Evolutionary conservation across 2,797 vertebrate genomes (phyloP).

Genomic region (Pangasius sanitwongsei): DNA sequence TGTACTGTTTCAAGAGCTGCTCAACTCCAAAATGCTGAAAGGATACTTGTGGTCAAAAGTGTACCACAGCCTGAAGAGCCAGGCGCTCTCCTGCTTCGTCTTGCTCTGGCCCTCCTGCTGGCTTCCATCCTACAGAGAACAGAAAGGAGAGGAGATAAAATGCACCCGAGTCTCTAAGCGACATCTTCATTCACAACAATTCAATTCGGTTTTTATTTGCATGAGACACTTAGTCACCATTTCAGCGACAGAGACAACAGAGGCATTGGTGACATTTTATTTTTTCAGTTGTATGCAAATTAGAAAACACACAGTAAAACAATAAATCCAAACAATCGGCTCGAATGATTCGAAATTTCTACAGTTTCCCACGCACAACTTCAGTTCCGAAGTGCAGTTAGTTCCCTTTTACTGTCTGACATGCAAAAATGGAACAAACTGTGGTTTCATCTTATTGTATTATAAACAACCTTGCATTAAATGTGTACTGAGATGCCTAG

Average conservation of each 20-base stretch:
- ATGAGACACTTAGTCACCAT: not conserved
- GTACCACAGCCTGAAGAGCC: constrained; percentile 98
- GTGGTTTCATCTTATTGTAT: not conserved
- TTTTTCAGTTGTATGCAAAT: not conserved
- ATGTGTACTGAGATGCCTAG: not conserved
- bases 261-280: not conserved
- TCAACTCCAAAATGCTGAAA: constrained; percentile 61
- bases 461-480: not conserved
- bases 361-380: not conserved
- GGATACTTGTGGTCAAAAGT: constrained; percentile 99
- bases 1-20: not conserved
- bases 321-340: no score
- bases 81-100: constrained; percentile 95
- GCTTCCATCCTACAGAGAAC: constrained; percentile 77
- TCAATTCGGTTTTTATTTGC: not conserved
- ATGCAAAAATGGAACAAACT: not conserved
- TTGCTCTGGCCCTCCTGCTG: constrained; percentile 82
- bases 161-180: not conserved
- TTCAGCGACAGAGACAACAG: not conserved
- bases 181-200: not conserved
- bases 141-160: not conserved
- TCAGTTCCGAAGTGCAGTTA: not conserved
- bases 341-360: not conserved
- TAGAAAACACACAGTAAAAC: not conserved
- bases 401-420: not conserved